phyloP scores from a whole-genome alignment of 1,140 invertebrate genomes.

The Sycobia sp. region DNA sequence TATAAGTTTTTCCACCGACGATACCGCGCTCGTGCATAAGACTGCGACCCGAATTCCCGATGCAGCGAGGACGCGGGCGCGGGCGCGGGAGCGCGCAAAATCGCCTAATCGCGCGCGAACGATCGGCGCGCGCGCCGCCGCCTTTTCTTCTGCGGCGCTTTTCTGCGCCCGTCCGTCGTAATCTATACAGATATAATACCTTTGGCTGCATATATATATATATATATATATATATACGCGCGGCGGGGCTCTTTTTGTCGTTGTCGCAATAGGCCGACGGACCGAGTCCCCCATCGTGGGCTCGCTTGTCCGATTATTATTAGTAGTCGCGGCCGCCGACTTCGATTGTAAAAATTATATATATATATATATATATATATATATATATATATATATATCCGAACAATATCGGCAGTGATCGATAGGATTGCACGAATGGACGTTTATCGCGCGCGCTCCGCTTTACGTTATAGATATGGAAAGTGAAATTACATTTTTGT shows the following conservation, averaged over 20 bases:
- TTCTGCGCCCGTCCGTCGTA: neutral
- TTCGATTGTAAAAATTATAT: conserved; percentile 34
- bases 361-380: too few species aligned
- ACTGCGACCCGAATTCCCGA: conserved; percentile 18
- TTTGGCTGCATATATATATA: too few species aligned
- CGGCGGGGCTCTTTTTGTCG: conserved; percentile 5
- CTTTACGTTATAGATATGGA: conserved; percentile 8
- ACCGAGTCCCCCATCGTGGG: neutral
- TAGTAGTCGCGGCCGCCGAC: conserved; percentile 22
- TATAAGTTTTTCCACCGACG: too few species aligned
- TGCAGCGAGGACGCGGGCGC: neutral
- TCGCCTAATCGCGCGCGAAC: conserved; percentile 16
- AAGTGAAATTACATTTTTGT: conserved; percentile 31
- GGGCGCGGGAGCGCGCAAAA: conserved; percentile 16
- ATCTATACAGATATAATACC: too few species aligned
- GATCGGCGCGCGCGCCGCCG: too few species aligned
- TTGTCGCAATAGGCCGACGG: conserved; percentile 10
- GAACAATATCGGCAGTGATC: conserved; percentile 33
- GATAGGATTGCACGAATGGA: conserved; percentile 35
- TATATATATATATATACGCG: too few species aligned
- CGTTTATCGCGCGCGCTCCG: conserved; percentile 25
- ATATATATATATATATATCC: too few species aligned
- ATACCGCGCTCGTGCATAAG: too few species aligned
- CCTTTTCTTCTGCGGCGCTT: conserved; percentile 25
- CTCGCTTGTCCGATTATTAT: conserved; percentile 12